Evolutionary conservation across 2,888 invertebrate genomes (phyloP), one percentile per base, ranked within the genome.

Genomic region (Tetropium fuscum): DNA sequence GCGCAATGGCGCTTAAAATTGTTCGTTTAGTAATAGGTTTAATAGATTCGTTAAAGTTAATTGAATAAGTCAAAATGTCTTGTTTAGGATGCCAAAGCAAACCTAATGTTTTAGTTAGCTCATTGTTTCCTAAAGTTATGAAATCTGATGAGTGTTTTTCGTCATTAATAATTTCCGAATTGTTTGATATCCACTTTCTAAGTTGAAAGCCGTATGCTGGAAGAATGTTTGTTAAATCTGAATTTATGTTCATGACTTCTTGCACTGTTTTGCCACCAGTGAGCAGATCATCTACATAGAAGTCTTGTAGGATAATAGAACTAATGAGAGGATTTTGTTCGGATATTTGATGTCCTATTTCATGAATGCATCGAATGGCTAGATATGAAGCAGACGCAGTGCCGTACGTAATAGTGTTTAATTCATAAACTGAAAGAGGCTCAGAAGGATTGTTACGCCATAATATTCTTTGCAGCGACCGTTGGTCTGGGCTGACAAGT

Each of bases 31-130:
- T 40, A 19, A 20, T 20, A 11, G 40, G 11, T 8, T 40, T 18
- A 19, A 10, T 7, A 8, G 19, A n/a, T 19, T 40, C 40, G 19
- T 10, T 40, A 19, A 19, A 19, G 18, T 40, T 19, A 19, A 19
- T 40, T 19, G 19, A 19, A 19, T 40, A 40, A n/a, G 40, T 40
- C 10, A 19, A 40, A 40, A 40, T 40, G 10, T 40, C 19, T 40
- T 19, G 40, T 40, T 40, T 40, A 10, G 40, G 40, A 19, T 40
- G 40, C 40, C 40, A 38, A n/a, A 40, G 10, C 5, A 40, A 10
- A 1, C 40, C 40, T 40, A 40, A 19, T 18, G 40, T 36, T 15
- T 40, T 40, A 1, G 27, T 5, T 6, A 27, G 6, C 10, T 27
- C 27, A 6, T 2, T 27, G 7, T 27, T 27, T 5, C 19, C 19